Percentiles rank a stretch among this genome's conserved stretches.
These are phyloP conservation scores for Chaetophractus vellerosus DNA, from an alignment of 2,797 vertebrate genomes.

Conservation along the genomic window DNA sequence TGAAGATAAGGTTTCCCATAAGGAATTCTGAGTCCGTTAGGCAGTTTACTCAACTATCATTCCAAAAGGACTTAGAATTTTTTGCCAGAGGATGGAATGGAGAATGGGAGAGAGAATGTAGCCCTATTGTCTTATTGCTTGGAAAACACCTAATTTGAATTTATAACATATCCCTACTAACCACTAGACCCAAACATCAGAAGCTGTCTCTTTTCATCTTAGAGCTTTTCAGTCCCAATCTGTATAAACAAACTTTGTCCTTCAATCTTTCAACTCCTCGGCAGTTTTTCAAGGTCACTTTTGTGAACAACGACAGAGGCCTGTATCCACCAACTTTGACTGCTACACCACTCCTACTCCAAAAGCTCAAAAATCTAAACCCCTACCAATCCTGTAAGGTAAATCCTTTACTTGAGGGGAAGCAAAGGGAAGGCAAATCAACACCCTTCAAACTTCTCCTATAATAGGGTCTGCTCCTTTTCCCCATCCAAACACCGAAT, in stretches of 20 bases:
- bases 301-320: slow-evolving; percentile 86
- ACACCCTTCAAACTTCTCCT: slow-evolving; percentile 76
- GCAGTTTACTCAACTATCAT: slow-evolving; percentile 61
- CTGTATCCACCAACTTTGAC: slow-evolving; percentile 89
- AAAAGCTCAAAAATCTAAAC: slow-evolving; percentile 67
- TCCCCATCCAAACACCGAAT: slow-evolving; percentile 61
- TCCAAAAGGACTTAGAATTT: slow-evolving; percentile 72
- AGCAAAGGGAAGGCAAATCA: slow-evolving; percentile 57
- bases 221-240: slow-evolving; percentile 71
- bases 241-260: slow-evolving; percentile 94
- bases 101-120: slow-evolving; percentile 69
- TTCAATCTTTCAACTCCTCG: slow-evolving; percentile 92
- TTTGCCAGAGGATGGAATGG: neutral
- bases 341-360: slow-evolving; percentile 85
- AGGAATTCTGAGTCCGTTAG: slow-evolving; percentile 71
- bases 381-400: slow-evolving; percentile 69
- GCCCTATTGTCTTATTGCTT: slow-evolving; percentile 31
- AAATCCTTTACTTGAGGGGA: slow-evolving; percentile 63
- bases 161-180: slow-evolving; percentile 62
- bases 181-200: slow-evolving; percentile 59
- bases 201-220: slow-evolving; percentile 73
- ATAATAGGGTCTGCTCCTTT: slow-evolving; percentile 23
- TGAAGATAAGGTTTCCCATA: neutral
- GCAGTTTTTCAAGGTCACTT: slow-evolving; percentile 97
- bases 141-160: slow-evolving; percentile 79